Percentiles rank a stretch among this genome's conserved stretches.
Evolutionary conservation across 2,797 vertebrate species (phyloP).

Genomic region (Geotria australis): DNA sequence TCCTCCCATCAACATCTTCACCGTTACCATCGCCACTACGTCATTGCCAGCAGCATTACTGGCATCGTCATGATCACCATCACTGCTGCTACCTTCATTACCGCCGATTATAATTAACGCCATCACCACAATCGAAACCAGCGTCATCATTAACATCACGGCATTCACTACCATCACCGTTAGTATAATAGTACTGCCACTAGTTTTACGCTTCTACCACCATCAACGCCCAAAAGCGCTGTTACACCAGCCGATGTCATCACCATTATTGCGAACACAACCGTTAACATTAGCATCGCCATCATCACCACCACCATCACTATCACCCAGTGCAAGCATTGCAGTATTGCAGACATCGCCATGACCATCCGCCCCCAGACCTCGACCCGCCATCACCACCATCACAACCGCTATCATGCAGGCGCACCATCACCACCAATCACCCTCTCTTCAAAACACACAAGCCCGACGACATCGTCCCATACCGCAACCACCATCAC

Average conservation of each 20-base stretch:
- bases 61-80: not conserved
- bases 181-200: not conserved
- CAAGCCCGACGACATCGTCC: too few species aligned
- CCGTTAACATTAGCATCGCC: not conserved
- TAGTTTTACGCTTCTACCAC: not conserved
- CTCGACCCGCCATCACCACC: not conserved
- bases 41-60: not conserved
- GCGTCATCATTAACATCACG: not conserved
- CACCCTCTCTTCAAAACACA: too few species aligned
- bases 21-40: not conserved
- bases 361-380: not conserved
- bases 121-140: not conserved
- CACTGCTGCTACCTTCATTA: not conserved
- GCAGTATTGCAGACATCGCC: not conserved
- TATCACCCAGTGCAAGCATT: not conserved
- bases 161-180: not conserved
- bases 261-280: not conserved
- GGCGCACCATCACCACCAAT: too few species aligned
- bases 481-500: too few species aligned
- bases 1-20: not conserved
- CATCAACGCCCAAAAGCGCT: too few species aligned
- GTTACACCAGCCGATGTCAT: too few species aligned
- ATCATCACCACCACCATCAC: not conserved
- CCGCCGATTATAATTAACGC: not conserved
- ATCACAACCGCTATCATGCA: not conserved